phyloP scores from a whole-genome alignment of 2,113 vertebrate genomes.

The Buteo buteo region DNA sequence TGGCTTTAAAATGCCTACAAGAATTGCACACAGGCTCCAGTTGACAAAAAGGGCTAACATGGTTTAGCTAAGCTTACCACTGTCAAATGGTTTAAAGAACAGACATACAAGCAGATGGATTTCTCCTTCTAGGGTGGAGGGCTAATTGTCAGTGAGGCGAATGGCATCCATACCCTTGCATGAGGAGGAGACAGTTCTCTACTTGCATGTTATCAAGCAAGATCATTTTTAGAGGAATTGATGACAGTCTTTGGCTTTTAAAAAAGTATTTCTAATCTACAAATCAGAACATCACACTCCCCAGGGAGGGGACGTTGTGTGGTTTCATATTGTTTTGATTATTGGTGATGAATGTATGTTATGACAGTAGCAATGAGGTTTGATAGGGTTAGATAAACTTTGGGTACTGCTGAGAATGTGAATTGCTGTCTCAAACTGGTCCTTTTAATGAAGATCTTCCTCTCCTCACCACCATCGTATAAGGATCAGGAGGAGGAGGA shows the following conservation, averaged over 20 bases:
- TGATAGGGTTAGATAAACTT: not conserved
- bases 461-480: rapidly evolving
- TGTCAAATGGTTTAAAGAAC: not conserved
- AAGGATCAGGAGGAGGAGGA: not conserved
- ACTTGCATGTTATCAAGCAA: not conserved
- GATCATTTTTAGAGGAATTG: not conserved
- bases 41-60: not conserved
- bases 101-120: not conserved
- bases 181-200: not conserved
- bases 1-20: not conserved
- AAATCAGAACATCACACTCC: not conserved
- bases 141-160: not conserved
- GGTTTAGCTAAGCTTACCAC: not conserved
- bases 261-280: not conserved
- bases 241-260: not conserved
- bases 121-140: not conserved
- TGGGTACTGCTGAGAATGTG: not conserved
- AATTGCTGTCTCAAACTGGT: not conserved
- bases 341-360: not conserved
- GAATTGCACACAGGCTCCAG: not conserved
- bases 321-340: not conserved
- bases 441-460: not conserved
- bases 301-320: not conserved
- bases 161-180: not conserved
- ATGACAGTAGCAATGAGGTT: not conserved